A percentile compares a stretch with the other conserved stretches of the same genome.
phyloP scores from a whole-genome alignment of 2,797 vertebrate species.

The Melanotaenia boesemani region DNA sequence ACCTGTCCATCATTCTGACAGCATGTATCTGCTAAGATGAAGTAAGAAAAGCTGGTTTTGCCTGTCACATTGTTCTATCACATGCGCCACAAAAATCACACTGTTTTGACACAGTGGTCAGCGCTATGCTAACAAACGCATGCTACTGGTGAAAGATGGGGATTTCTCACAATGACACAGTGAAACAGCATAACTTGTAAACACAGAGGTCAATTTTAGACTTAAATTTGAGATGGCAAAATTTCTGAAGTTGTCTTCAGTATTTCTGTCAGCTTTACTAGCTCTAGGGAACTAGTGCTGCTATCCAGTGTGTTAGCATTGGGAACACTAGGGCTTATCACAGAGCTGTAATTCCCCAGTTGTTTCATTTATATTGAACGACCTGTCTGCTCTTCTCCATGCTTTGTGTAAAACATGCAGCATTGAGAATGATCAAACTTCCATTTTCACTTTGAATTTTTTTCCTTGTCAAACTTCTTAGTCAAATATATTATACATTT shows the following conservation, averaged over 20 bases:
- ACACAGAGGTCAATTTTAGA: constrained; percentile 17
- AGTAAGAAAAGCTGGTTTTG: neutral
- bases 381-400: constrained; percentile 57
- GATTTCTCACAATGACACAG: neutral
- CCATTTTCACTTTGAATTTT: constrained; percentile 15
- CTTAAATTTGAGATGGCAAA: constrained; percentile 1
- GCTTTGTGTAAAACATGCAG: constrained; percentile 35
- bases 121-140: constrained; percentile 3
- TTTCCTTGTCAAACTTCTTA: constrained; percentile 3
- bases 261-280: constrained; percentile 40
- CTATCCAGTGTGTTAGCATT: constrained; percentile 65
- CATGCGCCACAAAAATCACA: constrained; percentile 23
- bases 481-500: neutral
- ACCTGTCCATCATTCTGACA: neutral
- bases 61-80: constrained; percentile 23
- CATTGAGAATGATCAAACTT: constrained; percentile 27
- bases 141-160: neutral
- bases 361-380: constrained; percentile 61
- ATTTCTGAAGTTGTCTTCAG: constrained; percentile 26
- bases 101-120: constrained; percentile 38
- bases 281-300: constrained; percentile 45
- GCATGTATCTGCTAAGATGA: neutral
- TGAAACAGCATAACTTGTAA: constrained; percentile 15
- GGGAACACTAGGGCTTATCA: constrained; percentile 64
- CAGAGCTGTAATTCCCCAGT: constrained; percentile 47